Percentiles rank a stretch among this genome's conserved stretches.
These are phyloP conservation scores for Diarsia mendica DNA, from an alignment of 2,888 invertebrate species.

Conservation along the genomic window DNA sequence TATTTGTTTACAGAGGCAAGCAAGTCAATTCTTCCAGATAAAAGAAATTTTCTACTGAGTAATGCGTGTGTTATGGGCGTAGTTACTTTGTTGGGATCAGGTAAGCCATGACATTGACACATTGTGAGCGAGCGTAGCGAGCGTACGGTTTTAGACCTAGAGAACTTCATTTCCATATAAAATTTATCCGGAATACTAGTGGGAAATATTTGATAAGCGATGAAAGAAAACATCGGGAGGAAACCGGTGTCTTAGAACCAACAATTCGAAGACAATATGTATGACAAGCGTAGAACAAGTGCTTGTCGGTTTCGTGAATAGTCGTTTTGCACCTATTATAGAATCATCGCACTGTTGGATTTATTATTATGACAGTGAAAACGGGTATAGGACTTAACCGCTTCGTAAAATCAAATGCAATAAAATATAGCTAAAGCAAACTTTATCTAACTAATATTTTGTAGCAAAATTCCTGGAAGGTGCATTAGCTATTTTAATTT, in stretches of 20 bases:
- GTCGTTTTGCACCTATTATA: neutral
- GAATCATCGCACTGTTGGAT: neutral
- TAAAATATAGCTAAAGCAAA: neutral
- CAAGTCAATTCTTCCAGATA: constrained; percentile 25
- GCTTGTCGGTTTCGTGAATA: neutral
- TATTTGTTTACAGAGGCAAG: constrained; percentile 42
- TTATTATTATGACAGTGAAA: neutral
- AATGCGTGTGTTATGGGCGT: constrained; percentile 61
- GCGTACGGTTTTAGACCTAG: neutral
- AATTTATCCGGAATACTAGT: neutral
- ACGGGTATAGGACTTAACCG: neutral
- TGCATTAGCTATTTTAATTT: constrained; percentile 51
- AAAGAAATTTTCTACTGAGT: constrained; percentile 44
- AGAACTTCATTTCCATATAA: neutral
- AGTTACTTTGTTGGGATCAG: constrained; percentile 61
- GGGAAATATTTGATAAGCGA: neutral
- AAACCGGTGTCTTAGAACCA: neutral
- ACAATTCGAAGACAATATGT: neutral
- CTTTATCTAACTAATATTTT: neutral
- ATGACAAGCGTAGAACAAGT: neutral
- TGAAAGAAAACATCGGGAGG: neutral
- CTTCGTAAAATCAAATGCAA: neutral
- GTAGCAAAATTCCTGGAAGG: constrained; percentile 10
- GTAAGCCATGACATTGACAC: constrained; percentile 28
- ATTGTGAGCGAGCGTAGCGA: neutral